Evolutionary conservation across 2,888 invertebrate species (phyloP), one percentile per base, ranked within the genome.

Genomic region (Ceriagrion tenellum): DNA sequence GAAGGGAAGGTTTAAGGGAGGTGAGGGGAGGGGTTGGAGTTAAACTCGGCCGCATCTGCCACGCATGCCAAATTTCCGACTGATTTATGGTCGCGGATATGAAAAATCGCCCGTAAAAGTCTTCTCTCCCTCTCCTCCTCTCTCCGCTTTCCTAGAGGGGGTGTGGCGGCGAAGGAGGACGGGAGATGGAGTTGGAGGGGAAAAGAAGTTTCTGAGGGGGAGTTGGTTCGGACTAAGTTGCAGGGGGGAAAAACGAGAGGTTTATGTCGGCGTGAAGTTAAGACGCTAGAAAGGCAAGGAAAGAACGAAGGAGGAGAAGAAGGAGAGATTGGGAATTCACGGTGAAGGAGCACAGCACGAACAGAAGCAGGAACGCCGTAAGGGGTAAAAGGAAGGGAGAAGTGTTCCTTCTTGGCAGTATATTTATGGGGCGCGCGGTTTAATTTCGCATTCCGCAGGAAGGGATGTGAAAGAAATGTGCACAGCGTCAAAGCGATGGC

Each of bases 51-150:
- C 69, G 93, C 93, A 69, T 93, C 93, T 93, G 93, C 93, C 93
- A 93, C 63, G 93, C 69, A 74, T 93, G 69, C 47, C 93, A 93
- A 93, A 89, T 93, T 93, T 93, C 69, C 93, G 63, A 93, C 63
- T 93, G 93, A 93, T 93, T 93, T 93, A 93, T 69, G 74, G 63
- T 74, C 74, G 30, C 69, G 63, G n/a, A n/a, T 47, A 69, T 93
- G 93, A 93, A 93, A 93, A 93, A 93, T 93, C 93, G 93, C 93
- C 93, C 63, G 26, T n/a, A 20, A 16, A 12, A 16, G 30, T 10
- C 30, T 35, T 16, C 16, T 35, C 69, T 69, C 69, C n/a, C 69
- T 69, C 26, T 26, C 18, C 59, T 12, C 2, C n/a, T 26, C 30
- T 35, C 81, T 35, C 16, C 13, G 81, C 35, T 18, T 35, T 47